Base-by-base conservation (phyloP, 2,888 invertebrate species). In the Sipha maydis region DNA sequence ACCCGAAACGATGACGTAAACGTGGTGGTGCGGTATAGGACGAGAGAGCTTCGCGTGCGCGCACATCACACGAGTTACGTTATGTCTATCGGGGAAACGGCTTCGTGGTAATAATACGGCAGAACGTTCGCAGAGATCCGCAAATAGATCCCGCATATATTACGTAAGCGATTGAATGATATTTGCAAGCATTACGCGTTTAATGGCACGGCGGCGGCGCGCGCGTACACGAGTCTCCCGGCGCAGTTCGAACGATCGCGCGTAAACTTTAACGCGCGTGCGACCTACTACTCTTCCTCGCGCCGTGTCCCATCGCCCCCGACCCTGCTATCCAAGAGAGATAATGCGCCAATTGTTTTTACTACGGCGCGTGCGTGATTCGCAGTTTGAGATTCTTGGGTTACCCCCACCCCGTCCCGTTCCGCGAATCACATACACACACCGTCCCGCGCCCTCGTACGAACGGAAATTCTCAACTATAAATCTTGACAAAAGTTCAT, bases 401-500 rank as follows among this genome's bases (percentile, higher is more conserved):
- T 25, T 7, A 3, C 61, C 61, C 7, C 41, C 11, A 41, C 41
- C 41, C 5, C 41, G 41, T 11, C 41, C 41, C 41, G 48, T 48
- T 0, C n/a, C n/a, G n/a, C n/a, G n/a, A n/a, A n/a, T n/a, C n/a
- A n/a, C n/a, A n/a, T n/a, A n/a, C n/a, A n/a, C 48, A 5, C 8
- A 48, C 48, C 48, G 14, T 14, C 48, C 48, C 14, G 14, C 48
- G 14, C 48, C 1, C 3, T 14, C 48, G 31, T 77, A 67, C 76
- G 1, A 41, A 76, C 75, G 84, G 61, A 84, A 76, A 38, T 75
- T 28, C 56, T 21, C 9, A 75, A 77, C 84, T 31, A 85, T 85
- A 85, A 85, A 77, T 85, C 84, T 85, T 21, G 28, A 76, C 67
- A 67, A 76, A 41, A 67, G 76, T 85, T 67, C 54, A 21, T 73